Conservation (phyloP, 2,113 vertebrate species). For the Vicugna pacos region DNA sequence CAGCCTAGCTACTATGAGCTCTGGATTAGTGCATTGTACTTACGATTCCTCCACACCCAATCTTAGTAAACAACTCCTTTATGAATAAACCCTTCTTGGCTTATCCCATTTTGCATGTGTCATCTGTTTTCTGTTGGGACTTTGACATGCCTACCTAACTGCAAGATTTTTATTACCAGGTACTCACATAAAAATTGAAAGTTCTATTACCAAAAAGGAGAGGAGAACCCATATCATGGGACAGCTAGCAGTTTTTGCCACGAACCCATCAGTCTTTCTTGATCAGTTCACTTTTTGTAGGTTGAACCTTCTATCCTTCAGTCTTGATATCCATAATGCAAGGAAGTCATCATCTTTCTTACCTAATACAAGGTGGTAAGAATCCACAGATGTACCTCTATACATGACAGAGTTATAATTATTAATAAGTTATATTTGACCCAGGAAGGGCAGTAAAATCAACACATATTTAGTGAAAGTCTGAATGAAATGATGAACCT, state of each 20-base stretch:
- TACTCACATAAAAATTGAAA: neutral
- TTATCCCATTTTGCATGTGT: slow-evolving; percentile 5
- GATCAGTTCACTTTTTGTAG: neutral
- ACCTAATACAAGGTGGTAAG: neutral
- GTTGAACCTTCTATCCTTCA: neutral
- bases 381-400: neutral
- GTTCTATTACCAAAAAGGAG: neutral
- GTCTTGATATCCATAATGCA: neutral
- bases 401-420: neutral
- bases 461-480: neutral
- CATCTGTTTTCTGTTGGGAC: neutral
- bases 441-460: neutral
- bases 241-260: neutral
- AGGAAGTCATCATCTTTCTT: slow-evolving; percentile 14
- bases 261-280: neutral
- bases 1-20: neutral
- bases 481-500: slow-evolving; percentile 4
- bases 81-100: neutral
- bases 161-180: slow-evolving; percentile 24
- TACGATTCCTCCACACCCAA: neutral
- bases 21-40: neutral
- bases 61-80: neutral
- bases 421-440: neutral
- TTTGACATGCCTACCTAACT: neutral
- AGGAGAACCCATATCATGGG: neutral